phyloP scores from a whole-genome alignment of 2,113 vertebrate species.

The Dolichallabes microphthalmus region DNA sequence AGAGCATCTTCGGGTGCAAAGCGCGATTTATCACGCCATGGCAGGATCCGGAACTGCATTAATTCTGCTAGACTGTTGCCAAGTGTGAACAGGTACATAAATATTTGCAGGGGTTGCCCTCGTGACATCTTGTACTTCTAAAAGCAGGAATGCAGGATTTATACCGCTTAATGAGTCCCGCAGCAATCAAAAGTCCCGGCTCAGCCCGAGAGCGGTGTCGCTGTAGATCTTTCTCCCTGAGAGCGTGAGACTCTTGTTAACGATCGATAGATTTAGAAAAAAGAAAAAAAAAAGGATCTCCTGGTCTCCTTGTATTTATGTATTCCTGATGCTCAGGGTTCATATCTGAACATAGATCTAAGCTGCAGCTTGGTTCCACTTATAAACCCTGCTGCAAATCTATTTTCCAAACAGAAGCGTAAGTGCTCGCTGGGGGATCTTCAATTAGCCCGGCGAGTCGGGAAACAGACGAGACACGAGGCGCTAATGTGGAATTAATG shows the following conservation, averaged over 20 bases:
- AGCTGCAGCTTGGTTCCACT: slow-evolving; percentile 51
- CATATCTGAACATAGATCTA: slow-evolving; percentile 63
- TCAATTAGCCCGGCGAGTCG: slow-evolving; percentile 56
- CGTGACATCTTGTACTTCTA: slow-evolving; percentile 38
- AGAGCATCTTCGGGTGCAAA: slow-evolving; percentile 3
- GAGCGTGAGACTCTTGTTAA: slow-evolving; percentile 16
- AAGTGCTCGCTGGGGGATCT: slow-evolving; percentile 63
- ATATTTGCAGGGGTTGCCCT: slow-evolving; percentile 47
- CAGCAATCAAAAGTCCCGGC: slow-evolving; percentile 30
- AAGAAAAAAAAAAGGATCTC: background rate
- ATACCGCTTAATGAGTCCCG: slow-evolving; percentile 43
- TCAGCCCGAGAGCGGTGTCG: background rate
- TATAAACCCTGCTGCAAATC: slow-evolving; percentile 59
- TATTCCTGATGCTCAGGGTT: slow-evolving; percentile 61
- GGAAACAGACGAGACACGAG: background rate
- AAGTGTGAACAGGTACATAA: slow-evolving; percentile 45
- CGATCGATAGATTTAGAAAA: background rate
- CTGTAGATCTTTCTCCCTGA: slow-evolving; percentile 26
- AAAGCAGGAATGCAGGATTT: slow-evolving; percentile 43
- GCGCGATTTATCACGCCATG: slow-evolving; percentile 32
- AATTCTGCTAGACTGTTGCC: slow-evolving; percentile 23
- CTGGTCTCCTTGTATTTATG: slow-evolving; percentile 56
- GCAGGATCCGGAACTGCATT: slow-evolving; percentile 33
- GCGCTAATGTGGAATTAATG: slow-evolving; percentile 47
- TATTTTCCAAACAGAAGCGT: slow-evolving; percentile 54